Evolutionary conservation across 2,888 invertebrate species (phyloP).

Genomic region (Dasypogon diadema): DNA sequence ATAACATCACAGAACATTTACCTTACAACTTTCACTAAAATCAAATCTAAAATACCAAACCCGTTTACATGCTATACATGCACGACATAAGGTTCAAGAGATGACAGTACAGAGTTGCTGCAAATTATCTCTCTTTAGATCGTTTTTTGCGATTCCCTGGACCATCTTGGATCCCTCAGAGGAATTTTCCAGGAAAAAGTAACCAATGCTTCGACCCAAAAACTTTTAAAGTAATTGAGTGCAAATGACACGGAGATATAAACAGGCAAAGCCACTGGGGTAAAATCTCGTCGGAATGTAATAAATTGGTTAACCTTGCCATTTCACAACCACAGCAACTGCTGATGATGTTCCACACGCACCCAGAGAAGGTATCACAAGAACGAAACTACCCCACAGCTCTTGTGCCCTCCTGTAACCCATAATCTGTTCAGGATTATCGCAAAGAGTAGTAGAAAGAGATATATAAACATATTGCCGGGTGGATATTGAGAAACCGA

Average conservation of each 20-base stretch:
- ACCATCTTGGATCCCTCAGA: background rate
- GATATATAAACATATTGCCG: slow-evolving; percentile 41
- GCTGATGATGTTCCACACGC: slow-evolving; percentile 41
- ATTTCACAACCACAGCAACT: slow-evolving; percentile 21
- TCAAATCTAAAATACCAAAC: slow-evolving; percentile 16
- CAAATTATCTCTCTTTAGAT: slow-evolving; percentile 49
- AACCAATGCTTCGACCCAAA: slow-evolving; percentile 46
- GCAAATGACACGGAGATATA: slow-evolving; percentile 51
- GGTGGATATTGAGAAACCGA: slow-evolving; percentile 39
- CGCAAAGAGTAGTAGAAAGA: background rate
- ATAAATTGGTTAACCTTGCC: slow-evolving; percentile 49
- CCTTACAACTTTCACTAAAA: slow-evolving; percentile 4
- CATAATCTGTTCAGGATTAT: slow-evolving; percentile 33
- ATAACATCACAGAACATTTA: slow-evolving; percentile 27
- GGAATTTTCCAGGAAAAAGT: slow-evolving; percentile 24
- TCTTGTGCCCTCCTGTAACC: background rate
- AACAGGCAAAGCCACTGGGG: slow-evolving; percentile 49
- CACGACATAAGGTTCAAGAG: background rate
- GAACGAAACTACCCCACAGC: background rate
- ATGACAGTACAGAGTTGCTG: slow-evolving; percentile 32
- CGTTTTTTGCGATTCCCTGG: slow-evolving; percentile 8
- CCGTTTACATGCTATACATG: slow-evolving; percentile 27
- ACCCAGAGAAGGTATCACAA: slow-evolving; percentile 25
- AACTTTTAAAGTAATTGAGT: slow-evolving; percentile 52
- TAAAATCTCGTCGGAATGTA: slow-evolving; percentile 50